These are phyloP conservation scores for Sesamia nonagrioides DNA, from an alignment of 1,140 invertebrate genomes.

Conservation along the genomic window DNA sequence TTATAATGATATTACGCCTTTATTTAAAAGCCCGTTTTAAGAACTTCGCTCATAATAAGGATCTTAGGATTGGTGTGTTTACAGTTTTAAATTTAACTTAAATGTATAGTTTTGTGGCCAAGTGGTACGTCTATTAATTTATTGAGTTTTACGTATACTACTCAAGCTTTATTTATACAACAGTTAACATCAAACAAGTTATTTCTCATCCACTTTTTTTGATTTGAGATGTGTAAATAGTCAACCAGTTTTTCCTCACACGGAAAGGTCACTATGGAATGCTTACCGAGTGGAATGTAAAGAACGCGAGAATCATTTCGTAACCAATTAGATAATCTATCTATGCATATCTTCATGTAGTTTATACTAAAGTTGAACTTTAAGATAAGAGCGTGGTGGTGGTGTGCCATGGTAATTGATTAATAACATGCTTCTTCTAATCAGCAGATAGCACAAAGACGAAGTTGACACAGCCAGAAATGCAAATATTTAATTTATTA, in stretches of 20 bases:
- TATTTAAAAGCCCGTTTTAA: neutral
- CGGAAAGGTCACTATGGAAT: constrained; percentile 4
- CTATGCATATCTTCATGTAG: constrained; percentile 11
- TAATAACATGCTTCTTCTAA: constrained; percentile 17
- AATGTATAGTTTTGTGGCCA: too few species aligned
- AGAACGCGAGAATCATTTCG: constrained; percentile 25
- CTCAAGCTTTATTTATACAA: neutral
- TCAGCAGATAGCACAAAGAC: constrained; percentile 7
- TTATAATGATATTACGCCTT: too few species aligned
- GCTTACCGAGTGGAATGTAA: constrained; percentile 11
- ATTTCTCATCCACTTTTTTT: neutral
- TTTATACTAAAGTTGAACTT: constrained; percentile 25
- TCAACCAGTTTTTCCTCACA: constrained; percentile 26
- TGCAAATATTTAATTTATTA: neutral
- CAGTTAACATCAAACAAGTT: neutral
- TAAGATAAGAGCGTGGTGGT: constrained; percentile 16
- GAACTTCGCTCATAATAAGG: neutral
- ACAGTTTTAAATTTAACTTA: neutral
- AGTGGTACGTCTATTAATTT: neutral
- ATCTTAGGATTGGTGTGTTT: neutral
- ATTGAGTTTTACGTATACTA: neutral
- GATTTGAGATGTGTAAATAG: constrained; percentile 12
- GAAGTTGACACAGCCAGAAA: neutral
- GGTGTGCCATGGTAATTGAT: constrained; percentile 9
- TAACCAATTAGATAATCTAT: constrained; percentile 26